Evolutionary conservation across 2,888 invertebrate genomes (phyloP), one percentile per base, ranked within the genome.

Genomic region (Eupsilia transversa): DNA sequence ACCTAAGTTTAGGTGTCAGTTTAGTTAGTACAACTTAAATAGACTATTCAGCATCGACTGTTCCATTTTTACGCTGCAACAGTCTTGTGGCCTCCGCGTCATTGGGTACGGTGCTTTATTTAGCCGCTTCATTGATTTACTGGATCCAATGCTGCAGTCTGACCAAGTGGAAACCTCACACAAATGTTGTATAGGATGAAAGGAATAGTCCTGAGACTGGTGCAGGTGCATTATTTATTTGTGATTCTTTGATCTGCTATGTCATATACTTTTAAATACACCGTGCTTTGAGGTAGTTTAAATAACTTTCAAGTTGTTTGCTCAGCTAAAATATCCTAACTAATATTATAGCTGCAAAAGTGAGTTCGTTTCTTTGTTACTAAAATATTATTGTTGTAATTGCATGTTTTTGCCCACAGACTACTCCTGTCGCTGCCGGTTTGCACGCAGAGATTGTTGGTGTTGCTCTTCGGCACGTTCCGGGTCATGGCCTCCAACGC

Each of bases 381-480:
- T 20, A 20, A 20, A 38, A 33, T 49, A 49, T 14, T 10, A 33
- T n/a, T 30, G 10, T 54, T 65, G 14, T 54, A 41, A 71, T 72
- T 38, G 27, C 12, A 27, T 30, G 23, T 67, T 65, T 77, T 92
- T 94, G 88, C 91, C 77, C 94, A 60, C 97, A 99, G 99, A 95
- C 97, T 99, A 93, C 97, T 99, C 88, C 97, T 98, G 88, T 98
- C 99, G 89, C 97, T 99, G 94, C 99, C 99, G 70, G 97, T 98
- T 76, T 98, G 98, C 94, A 99, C 99, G 85, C 99, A 99, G 96
- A 98, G 98, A 93, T 97, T 99, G 87, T 96, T 99, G 91, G 99
- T 99, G 89, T 97, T 99, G 87, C 97, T 99, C 80, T 99, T 99
- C 95, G 99, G 99, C 87, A 99, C 99, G 90, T 99, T 99, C 96